Evolutionary conservation across 2,797 vertebrate genomes (phyloP).

Genomic region (Syngnathus acus): DNA sequence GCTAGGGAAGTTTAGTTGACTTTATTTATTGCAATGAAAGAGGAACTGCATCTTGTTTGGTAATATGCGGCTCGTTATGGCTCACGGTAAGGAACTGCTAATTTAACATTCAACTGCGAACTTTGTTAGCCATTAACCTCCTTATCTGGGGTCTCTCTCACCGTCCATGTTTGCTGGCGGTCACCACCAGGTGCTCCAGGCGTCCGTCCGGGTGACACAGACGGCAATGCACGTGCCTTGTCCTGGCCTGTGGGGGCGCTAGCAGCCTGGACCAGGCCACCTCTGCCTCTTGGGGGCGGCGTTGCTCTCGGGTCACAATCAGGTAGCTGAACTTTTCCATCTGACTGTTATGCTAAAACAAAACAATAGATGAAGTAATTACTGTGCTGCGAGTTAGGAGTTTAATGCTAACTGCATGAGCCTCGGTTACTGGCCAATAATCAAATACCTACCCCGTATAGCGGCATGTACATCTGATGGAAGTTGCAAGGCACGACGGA

Average conservation of each 20-base stretch:
- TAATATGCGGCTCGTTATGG: not conserved
- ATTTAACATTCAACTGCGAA: not conserved
- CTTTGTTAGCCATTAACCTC: not conserved
- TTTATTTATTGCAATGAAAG: not conserved
- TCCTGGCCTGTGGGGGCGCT: conserved; percentile 63
- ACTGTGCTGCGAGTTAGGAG: not conserved
- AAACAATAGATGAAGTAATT: not conserved
- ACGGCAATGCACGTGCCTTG: conserved; percentile 77
- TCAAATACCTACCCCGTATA: conserved; percentile 59
- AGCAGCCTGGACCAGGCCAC: conserved; percentile 72
- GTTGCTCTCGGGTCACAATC: conserved; percentile 66
- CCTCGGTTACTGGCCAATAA: not conserved
- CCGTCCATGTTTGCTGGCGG: conserved; percentile 72
- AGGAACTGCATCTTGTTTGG: no score
- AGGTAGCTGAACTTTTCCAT: conserved; percentile 79
- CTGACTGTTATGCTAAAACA: conserved; percentile 43
- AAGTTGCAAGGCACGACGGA: conserved; percentile 76
- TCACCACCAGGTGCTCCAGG: conserved; percentile 70
- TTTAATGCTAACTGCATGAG: not conserved
- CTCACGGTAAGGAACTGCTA: not conserved
- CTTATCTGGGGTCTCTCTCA: conserved; percentile 24
- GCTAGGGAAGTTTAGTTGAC: not conserved
- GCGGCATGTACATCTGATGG: conserved; percentile 71
- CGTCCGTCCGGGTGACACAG: conserved; percentile 71
- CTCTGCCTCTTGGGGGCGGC: not conserved